phyloP scores from a whole-genome alignment of 2,888 invertebrate species.

The Hypomecis atomaria region DNA sequence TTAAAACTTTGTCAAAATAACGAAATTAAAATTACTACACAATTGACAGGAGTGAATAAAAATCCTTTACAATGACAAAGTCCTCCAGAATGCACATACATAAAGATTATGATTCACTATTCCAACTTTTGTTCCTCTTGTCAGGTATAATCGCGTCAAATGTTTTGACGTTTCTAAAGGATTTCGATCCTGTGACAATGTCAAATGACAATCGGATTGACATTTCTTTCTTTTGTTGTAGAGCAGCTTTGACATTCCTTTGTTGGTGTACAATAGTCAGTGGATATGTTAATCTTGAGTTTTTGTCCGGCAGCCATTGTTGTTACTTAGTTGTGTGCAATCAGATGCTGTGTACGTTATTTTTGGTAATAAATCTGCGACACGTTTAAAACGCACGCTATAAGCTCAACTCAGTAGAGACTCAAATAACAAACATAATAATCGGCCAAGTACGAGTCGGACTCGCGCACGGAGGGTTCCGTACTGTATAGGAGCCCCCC shows the following conservation, averaged over 20 bases:
- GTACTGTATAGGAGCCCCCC: too few species aligned
- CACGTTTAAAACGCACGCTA: background rate
- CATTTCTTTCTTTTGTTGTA: conserved; percentile 46
- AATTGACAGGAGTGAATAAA: too few species aligned
- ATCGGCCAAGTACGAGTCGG: too few species aligned
- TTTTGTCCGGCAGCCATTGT: conserved; percentile 28
- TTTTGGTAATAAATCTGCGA: background rate
- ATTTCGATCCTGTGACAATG: conserved; percentile 50
- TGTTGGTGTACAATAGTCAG: conserved; percentile 35
- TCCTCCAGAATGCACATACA: background rate
- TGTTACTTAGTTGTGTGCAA: conserved; percentile 5
- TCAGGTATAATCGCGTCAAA: conserved; percentile 50
- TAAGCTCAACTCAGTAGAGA: too few species aligned
- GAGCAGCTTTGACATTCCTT: conserved; percentile 41
- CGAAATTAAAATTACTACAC: too few species aligned
- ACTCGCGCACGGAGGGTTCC: too few species aligned
- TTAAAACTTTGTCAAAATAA: too few species aligned
- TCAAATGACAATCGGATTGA: conserved; percentile 51
- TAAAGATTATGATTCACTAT: background rate
- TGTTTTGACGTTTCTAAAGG: conserved; percentile 60
- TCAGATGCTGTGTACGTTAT: conserved; percentile 9
- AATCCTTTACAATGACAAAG: conserved; percentile 7
- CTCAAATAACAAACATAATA: background rate
- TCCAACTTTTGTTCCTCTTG: conserved; percentile 28
- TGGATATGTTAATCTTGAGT: conserved; percentile 31